Evolutionary conservation across 2,797 vertebrate species (phyloP).

Genomic region (Pterois miles): DNA sequence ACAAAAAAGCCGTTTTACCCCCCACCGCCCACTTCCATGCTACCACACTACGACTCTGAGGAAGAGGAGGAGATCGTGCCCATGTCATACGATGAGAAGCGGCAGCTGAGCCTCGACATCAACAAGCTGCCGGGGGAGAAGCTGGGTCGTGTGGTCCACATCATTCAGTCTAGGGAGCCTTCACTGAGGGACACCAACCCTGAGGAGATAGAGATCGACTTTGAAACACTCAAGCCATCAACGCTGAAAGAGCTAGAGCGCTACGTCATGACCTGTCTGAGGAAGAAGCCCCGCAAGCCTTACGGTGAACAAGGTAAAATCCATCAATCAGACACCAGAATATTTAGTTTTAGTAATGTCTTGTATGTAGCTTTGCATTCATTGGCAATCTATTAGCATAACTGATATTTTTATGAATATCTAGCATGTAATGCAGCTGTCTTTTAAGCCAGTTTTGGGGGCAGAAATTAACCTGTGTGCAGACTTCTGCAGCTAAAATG

Average conservation of each 20-base stretch:
- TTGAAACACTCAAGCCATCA: slow-evolving; percentile 94
- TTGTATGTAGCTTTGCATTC: neutral
- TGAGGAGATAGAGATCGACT: slow-evolving; percentile 96
- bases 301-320: slow-evolving; percentile 80
- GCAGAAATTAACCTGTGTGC: too few species aligned
- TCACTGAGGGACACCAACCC: slow-evolving; percentile 94
- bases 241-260: slow-evolving; percentile 93
- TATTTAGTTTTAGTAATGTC: accelerated
- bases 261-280: slow-evolving; percentile 92
- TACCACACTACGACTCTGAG: slow-evolving; percentile 88
- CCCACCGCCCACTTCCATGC: slow-evolving; percentile 48
- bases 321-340: neutral
- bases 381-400: neutral
- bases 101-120: slow-evolving; percentile 94
- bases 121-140: slow-evolving; percentile 96
- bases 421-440: too few species aligned
- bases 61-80: slow-evolving; percentile 94
- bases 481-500: too few species aligned
- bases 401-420: too few species aligned
- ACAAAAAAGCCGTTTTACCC: slow-evolving; percentile 83
- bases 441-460: too few species aligned
- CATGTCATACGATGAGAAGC: slow-evolving; percentile 95
- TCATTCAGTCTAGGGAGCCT: slow-evolving; percentile 94
- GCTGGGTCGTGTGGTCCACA: slow-evolving; percentile 93
- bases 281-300: slow-evolving; percentile 93